Conservation (phyloP, 2,888 invertebrate genomes). For the Gibbula magus region DNA sequence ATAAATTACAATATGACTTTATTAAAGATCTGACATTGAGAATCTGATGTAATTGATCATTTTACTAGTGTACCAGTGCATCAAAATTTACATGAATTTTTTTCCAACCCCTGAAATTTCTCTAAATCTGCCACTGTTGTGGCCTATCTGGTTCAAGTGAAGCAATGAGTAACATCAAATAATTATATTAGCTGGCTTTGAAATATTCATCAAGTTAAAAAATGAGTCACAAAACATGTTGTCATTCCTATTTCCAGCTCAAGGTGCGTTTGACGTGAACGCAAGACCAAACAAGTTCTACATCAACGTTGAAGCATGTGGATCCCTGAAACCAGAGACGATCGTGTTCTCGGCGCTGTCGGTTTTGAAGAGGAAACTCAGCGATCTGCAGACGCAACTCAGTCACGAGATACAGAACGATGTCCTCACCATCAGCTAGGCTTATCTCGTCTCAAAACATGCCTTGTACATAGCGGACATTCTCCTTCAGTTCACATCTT, state of each 20-base stretch:
- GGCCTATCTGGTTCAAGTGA: too few species aligned
- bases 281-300: constrained; percentile 97
- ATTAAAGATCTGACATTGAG: too few species aligned
- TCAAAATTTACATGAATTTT: too few species aligned
- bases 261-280: constrained; percentile 95
- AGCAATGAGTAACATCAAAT: too few species aligned
- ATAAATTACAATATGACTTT: too few species aligned
- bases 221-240: neutral
- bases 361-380: constrained; percentile 94
- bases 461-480: neutral
- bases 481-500: too few species aligned
- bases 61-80: too few species aligned
- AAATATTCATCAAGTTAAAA: too few species aligned
- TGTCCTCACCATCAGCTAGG: constrained; percentile 25
- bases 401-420: constrained; percentile 71
- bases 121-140: too few species aligned
- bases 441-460: neutral
- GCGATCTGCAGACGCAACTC: constrained; percentile 88
- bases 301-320: constrained; percentile 96
- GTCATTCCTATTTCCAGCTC: constrained; percentile 78
- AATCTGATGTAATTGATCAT: too few species aligned
- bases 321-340: constrained; percentile 95
- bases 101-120: too few species aligned
- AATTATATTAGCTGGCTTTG: too few species aligned
- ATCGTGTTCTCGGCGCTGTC: constrained; percentile 96